A percentile compares a stretch with the other conserved stretches of the same genome.
phyloP scores from a whole-genome alignment of 1,140 invertebrate species.

The Maniola jurtina region DNA sequence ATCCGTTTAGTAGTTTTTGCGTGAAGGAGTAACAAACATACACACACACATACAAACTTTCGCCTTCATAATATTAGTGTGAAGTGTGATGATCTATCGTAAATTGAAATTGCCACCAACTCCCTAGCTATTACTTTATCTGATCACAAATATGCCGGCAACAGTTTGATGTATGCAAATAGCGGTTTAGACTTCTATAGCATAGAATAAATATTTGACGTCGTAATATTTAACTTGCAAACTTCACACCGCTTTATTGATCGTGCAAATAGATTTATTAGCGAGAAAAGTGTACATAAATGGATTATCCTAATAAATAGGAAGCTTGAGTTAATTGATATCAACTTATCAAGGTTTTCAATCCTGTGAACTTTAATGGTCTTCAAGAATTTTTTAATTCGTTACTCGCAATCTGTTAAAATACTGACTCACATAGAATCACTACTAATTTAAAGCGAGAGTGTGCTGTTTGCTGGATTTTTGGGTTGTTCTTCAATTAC shows the following conservation, averaged over 20 bases:
- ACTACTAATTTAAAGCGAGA: no score
- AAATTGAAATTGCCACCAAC: no score
- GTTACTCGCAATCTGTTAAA: not conserved
- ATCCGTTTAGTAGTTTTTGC: no score
- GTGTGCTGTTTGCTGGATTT: no score
- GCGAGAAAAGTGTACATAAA: not conserved
- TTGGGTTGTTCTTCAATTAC: no score
- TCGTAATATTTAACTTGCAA: conserved; percentile 7
- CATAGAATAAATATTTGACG: conserved; percentile 5
- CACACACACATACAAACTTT: no score
- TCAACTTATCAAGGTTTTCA: not conserved
- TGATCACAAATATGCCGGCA: conserved; percentile 10
- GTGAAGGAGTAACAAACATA: no score
- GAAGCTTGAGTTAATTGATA: not conserved
- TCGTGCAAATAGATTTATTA: conserved; percentile 7
- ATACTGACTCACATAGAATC: not conserved
- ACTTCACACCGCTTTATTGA: conserved; percentile 17
- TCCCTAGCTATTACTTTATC: not conserved
- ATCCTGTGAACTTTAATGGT: not conserved
- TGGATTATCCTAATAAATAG: not conserved
- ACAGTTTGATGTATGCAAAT: conserved; percentile 17
- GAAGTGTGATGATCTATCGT: no score
- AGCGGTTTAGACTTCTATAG: conserved; percentile 8
- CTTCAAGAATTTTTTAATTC: not conserved
- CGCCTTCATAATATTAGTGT: no score